Conservation (phyloP, 2,797 vertebrate species). For the Carapus acus region DNA sequence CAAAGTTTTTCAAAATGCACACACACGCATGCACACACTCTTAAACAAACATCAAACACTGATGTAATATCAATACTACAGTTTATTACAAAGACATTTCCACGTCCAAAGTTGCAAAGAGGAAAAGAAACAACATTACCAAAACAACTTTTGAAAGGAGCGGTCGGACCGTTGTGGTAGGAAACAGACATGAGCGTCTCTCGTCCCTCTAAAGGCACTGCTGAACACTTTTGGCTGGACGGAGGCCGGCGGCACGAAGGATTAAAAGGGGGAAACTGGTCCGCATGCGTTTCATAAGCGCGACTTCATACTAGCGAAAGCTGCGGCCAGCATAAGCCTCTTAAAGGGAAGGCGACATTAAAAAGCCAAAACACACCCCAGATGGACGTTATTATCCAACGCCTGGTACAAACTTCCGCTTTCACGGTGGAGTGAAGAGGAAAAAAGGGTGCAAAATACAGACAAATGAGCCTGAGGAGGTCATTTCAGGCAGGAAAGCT, state of each 20-base stretch:
- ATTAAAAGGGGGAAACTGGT: conserved; percentile 46
- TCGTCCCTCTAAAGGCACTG: conserved; percentile 58
- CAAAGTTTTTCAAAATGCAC: too few species aligned
- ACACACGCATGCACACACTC: too few species aligned
- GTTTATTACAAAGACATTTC: conserved; percentile 32
- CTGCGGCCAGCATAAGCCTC: conserved; percentile 49
- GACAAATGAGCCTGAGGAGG: neutral
- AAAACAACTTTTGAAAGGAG: conserved; percentile 45
- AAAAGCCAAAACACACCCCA: conserved; percentile 25
- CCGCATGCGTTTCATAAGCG: conserved; percentile 54
- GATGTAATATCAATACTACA: conserved; percentile 19
- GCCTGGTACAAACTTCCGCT: conserved; percentile 22
- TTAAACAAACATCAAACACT: too few species aligned
- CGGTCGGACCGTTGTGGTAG: conserved; percentile 25
- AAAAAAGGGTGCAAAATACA: conserved; percentile 1
- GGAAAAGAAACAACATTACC: conserved; percentile 22
- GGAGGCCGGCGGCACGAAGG: conserved; percentile 41
- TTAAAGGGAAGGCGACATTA: conserved; percentile 52
- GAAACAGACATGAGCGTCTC: conserved; percentile 34
- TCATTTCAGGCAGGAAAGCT: conserved; percentile 4
- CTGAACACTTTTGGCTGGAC: conserved; percentile 53
- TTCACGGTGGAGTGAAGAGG: conserved; percentile 3
- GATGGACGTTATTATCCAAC: conserved; percentile 28
- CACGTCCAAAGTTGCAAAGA: conserved; percentile 19
- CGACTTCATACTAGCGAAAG: conserved; percentile 34